phyloP scores from a whole-genome alignment of 2,113 vertebrate genomes.

The Cacatua alba region DNA sequence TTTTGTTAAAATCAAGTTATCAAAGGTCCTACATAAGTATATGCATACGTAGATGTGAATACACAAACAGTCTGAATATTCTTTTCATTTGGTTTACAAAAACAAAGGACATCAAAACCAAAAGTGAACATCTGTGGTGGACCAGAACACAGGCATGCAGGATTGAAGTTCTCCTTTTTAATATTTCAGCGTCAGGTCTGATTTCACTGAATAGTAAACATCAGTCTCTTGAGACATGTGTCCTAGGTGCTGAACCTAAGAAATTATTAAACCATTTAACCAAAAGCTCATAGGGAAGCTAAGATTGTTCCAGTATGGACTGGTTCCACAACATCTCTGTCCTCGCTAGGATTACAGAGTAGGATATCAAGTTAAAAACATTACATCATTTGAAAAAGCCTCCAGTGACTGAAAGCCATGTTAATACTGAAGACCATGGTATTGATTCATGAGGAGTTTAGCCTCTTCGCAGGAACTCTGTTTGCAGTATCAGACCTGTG shows the following conservation, averaged over 20 bases:
- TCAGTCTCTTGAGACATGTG: background rate
- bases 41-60: background rate
- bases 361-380: background rate
- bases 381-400: background rate
- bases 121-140: background rate
- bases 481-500: background rate
- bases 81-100: background rate
- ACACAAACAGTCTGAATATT: background rate
- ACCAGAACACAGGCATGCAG: background rate
- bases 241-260: background rate
- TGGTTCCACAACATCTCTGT: background rate
- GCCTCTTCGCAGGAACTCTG: background rate
- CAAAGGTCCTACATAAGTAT: background rate
- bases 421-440: background rate
- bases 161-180: background rate
- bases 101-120: background rate
- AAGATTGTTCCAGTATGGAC: background rate
- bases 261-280: background rate
- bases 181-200: background rate
- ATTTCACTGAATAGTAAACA: background rate
- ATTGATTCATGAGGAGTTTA: constrained; percentile 43
- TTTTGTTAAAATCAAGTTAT: background rate
- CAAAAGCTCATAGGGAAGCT: background rate
- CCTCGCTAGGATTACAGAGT: background rate
- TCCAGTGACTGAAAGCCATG: background rate